Evolutionary conservation across 2,888 invertebrate species (phyloP).

Genomic region (Lagria hirta): DNA sequence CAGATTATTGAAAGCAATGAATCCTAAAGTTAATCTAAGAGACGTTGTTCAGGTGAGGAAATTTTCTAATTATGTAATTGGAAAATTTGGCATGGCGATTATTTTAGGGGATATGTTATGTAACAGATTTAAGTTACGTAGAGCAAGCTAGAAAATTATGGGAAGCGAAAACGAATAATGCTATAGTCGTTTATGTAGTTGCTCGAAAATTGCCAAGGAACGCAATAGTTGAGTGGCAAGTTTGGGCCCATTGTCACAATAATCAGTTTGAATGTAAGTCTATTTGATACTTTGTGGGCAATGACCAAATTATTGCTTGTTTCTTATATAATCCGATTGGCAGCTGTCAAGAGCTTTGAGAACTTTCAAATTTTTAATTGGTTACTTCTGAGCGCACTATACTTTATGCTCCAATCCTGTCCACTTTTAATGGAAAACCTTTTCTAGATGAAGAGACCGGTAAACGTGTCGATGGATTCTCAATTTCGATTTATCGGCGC

Average conservation of each 20-base stretch:
- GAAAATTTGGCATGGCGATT: constrained; percentile 2
- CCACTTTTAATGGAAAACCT: too few species aligned
- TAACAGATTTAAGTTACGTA: constrained; percentile 71
- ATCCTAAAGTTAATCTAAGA: constrained; percentile 73
- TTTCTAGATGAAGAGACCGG: constrained; percentile 84
- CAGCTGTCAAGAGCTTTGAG: too few species aligned
- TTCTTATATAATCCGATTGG: too few species aligned
- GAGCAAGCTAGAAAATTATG: constrained; percentile 77
- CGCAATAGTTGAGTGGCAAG: constrained; percentile 90
- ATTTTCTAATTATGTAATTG: too few species aligned
- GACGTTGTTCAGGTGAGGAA: constrained; percentile 72
- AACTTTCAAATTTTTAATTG: neutral
- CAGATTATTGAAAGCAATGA: constrained; percentile 79
- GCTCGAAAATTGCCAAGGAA: constrained; percentile 77
- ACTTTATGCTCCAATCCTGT: neutral
- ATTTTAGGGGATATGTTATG: constrained; percentile 78
- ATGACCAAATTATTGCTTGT: constrained; percentile 1
- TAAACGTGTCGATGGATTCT: constrained; percentile 79
- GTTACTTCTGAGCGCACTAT: too few species aligned
- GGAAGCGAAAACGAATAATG: constrained; percentile 80
- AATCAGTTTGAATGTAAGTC: constrained; percentile 81
- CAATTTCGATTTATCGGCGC: constrained; percentile 79
- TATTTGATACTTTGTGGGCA: neutral
- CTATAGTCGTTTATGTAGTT: constrained; percentile 84
- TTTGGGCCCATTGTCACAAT: constrained; percentile 87